Evolutionary conservation across 2,797 vertebrate genomes (phyloP), one percentile per base, ranked within the genome.

Genomic region (Bryconaethiops microstoma): DNA sequence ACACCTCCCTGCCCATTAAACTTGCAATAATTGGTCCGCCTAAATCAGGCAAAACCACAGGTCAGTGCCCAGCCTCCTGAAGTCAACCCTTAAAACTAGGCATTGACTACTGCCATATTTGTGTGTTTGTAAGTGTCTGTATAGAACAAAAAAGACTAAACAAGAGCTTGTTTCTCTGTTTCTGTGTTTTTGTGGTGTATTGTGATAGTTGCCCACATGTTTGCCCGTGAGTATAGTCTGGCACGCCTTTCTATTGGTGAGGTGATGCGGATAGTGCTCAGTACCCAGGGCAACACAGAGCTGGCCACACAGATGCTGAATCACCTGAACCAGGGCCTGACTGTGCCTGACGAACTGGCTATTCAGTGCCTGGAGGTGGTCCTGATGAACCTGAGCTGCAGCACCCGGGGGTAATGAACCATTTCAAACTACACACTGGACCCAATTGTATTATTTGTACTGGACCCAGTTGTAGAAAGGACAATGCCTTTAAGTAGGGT

Each of bases 1-100:
- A 85, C 16, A 86, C 89, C 2, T 81, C 91, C 23, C 88, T 96
- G 60, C 96, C 97, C 74, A 76, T 99, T 79, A 96, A 92, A 92
- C 89, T 99, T 76, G 94, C 94, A 65, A 81, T 99, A 14, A 89
- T 94, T 70, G 98, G 98, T 75, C 96, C 96, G 82, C 96, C 97
- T 71, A 99, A 97, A 91, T 97, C 97, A 83, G 98, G 98, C 75
- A 99, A 98, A 92, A 98, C 95, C 60, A 96, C 96, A 86, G 92
- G 98, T 99, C 81, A 82, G 81, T 67, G 21, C 7, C 12, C 6
- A 59, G 7, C 54, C 35, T 4, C n/a, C 23, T 52, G 23, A 29
- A 64, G 6, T 7, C 25, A 7, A 39, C 7, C 4, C 59, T 23
- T 9, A 29, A 60, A 39, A 40, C 25, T 54, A 16, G 21, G 50